Evolutionary conservation across 2,797 vertebrate species (phyloP).

Genomic region (Aulostomus chinensis): DNA sequence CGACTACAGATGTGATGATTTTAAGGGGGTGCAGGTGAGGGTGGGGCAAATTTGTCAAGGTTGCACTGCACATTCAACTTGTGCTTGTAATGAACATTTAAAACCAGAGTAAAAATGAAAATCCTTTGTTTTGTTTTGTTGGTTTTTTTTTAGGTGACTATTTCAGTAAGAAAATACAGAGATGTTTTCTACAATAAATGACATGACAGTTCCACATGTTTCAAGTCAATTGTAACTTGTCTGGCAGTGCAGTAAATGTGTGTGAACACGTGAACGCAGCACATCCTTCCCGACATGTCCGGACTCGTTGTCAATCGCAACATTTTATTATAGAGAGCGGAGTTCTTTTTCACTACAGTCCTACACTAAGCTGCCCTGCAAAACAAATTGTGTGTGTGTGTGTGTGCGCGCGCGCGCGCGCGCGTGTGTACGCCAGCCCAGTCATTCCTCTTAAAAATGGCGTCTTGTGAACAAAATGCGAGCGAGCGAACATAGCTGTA

Average conservation of each 20-base stretch:
- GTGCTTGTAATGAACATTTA: neutral
- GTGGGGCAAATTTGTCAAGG: conserved; percentile 1
- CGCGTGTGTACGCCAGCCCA: conserved; percentile 52
- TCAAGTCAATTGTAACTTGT: conserved; percentile 7
- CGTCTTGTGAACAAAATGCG: conserved; percentile 75
- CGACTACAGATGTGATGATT: neutral
- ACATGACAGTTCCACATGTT: neutral
- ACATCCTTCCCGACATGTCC: too few species aligned
- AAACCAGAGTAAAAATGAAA: neutral
- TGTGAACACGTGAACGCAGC: neutral
- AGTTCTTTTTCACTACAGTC: conserved; percentile 4
- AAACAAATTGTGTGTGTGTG: conserved; percentile 23
- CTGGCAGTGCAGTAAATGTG: too few species aligned
- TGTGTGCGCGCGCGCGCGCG: conserved; percentile 6
- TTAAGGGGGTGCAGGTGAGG: conserved; percentile 2
- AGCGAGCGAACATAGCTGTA: conserved; percentile 39
- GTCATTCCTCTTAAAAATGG: conserved; percentile 79
- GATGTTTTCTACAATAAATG: conserved; percentile 35
- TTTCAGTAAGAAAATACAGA: too few species aligned
- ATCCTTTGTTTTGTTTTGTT: too few species aligned
- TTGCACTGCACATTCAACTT: neutral
- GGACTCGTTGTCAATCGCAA: too few species aligned
- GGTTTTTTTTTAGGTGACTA: too few species aligned
- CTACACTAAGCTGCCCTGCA: conserved; percentile 27
- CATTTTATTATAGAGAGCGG: neutral